Percentiles rank a stretch among this genome's conserved stretches.
phyloP scores from a whole-genome alignment of 2,113 vertebrate genomes.

The Parotia lawesii region DNA sequence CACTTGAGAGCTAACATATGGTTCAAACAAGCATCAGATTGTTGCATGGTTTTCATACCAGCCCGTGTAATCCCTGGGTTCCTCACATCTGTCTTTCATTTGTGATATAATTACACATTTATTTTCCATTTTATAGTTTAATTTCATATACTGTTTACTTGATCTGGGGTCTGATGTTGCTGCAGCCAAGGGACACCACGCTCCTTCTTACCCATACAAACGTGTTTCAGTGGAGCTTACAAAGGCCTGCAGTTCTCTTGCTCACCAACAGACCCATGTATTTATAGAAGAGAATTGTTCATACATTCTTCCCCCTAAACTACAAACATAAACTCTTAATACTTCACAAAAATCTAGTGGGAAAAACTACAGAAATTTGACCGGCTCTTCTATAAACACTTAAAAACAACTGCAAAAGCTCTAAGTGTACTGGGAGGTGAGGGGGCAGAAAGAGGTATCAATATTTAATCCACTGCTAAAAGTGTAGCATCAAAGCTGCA shows the following conservation, averaged over 20 bases:
- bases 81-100: constrained; percentile 69
- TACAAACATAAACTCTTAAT: background rate
- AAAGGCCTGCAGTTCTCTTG: background rate
- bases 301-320: background rate
- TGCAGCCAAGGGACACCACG: background rate
- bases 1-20: constrained; percentile 3
- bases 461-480: constrained; percentile 61
- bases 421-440: background rate
- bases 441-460: constrained; percentile 19
- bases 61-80: constrained; percentile 29
- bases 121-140: constrained; percentile 50
- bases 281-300: background rate
- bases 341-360: background rate
- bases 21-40: constrained; percentile 49
- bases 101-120: constrained; percentile 58
- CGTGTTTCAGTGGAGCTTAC: background rate
- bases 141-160: constrained; percentile 51
- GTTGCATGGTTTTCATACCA: constrained; percentile 56
- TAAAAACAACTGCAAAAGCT: background rate
- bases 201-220: background rate
- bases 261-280: background rate
- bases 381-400: background rate
- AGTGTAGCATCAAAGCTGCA: constrained; percentile 21
- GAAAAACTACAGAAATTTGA: background rate
- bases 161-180: constrained; percentile 6